Percentiles rank a stretch among this genome's conserved stretches.
These are phyloP conservation scores for Dione juno DNA, from an alignment of 2,888 invertebrate genomes.

Conservation along the genomic window DNA sequence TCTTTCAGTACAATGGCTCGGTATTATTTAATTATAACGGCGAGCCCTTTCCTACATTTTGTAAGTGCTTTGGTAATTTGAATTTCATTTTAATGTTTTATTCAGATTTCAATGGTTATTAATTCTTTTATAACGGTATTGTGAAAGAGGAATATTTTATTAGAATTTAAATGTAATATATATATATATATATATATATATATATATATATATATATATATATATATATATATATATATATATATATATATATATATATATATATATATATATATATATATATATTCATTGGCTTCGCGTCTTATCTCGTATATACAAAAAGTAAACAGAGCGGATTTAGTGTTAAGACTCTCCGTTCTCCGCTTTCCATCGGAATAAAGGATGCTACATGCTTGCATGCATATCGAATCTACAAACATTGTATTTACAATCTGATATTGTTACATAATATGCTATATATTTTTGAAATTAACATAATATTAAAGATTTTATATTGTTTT, in stretches of 20 bases:
- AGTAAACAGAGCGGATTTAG: not conserved
- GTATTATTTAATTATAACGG: conserved; percentile 37
- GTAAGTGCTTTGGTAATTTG: conserved; percentile 13
- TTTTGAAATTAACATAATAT: too few species aligned
- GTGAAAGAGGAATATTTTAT: not conserved
- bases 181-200: too few species aligned
- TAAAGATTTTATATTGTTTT: too few species aligned
- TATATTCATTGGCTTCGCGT: not conserved
- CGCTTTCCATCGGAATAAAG: too few species aligned
- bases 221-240: too few species aligned
- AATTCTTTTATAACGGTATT: not conserved
- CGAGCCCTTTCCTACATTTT: conserved; percentile 1
- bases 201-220: too few species aligned
- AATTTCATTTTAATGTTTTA: conserved; percentile 17
- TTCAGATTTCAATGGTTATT: not conserved
- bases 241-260: too few species aligned
- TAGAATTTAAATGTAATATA: not conserved
- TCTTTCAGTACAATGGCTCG: conserved; percentile 31
- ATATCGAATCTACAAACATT: too few species aligned
- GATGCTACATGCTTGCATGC: too few species aligned
- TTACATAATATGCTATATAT: too few species aligned
- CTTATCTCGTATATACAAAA: not conserved
- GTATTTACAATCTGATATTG: too few species aligned
- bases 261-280: not conserved
- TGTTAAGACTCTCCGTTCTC: not conserved